Percentiles rank a stretch among this genome's conserved stretches.
Conservation (phyloP, 2,113 vertebrate species). For the Zeus faber region DNA sequence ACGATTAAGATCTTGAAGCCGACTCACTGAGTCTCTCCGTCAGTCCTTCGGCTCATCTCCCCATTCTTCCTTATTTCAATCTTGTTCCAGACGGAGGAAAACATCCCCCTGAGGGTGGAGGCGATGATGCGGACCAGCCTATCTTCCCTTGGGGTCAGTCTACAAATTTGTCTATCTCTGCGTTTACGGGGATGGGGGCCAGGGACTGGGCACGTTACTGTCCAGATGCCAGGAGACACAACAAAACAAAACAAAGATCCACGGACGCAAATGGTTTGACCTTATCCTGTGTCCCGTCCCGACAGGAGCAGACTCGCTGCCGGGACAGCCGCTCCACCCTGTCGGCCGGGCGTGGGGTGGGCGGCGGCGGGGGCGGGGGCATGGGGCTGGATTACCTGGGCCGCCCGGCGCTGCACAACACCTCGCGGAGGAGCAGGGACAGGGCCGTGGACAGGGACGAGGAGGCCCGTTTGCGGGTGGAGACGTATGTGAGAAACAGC, state of each 20-base stretch:
- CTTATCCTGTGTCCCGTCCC: background rate
- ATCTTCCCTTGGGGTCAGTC: constrained; percentile 85
- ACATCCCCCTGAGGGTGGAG: constrained; percentile 77
- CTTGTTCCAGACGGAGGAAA: constrained; percentile 74
- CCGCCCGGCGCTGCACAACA: constrained; percentile 57
- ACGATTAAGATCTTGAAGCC: no score
- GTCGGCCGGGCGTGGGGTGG: constrained; percentile 62
- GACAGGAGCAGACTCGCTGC: constrained; percentile 57
- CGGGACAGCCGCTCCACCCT: constrained; percentile 86
- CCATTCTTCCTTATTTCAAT: constrained; percentile 4
- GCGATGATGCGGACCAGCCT: constrained; percentile 83
- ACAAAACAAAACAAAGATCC: no score
- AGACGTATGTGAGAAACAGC: constrained; percentile 61
- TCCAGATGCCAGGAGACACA: constrained; percentile 26
- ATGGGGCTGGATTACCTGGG: constrained; percentile 74
- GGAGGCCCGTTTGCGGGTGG: constrained; percentile 56
- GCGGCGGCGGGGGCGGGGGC: constrained; percentile 35
- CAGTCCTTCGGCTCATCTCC: background rate
- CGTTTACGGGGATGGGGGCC: constrained; percentile 16
- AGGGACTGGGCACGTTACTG: constrained; percentile 35
- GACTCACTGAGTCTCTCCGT: no score
- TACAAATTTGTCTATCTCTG: constrained; percentile 35
- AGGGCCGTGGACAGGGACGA: constrained; percentile 51
- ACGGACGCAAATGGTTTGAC: no score
- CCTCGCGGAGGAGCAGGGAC: constrained; percentile 50